Evolutionary conservation across 2,113 vertebrate species (phyloP).

Genomic region (Anoura caudifer): DNA sequence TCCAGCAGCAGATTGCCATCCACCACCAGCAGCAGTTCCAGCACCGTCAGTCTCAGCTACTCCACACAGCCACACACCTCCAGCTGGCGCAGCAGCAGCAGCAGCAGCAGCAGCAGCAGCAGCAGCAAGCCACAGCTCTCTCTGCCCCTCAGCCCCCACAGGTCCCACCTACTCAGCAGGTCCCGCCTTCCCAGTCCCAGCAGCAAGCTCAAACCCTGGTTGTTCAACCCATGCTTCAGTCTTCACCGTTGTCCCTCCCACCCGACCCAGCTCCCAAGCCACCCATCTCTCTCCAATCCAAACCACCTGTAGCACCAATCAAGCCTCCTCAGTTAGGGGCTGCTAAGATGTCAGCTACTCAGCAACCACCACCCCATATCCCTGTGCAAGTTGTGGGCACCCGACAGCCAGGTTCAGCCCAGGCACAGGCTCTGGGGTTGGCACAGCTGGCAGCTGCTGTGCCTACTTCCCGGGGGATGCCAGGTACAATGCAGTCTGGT

Average conservation of each 20-base stretch:
- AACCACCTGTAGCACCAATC: constrained; percentile 84
- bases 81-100: constrained; percentile 82
- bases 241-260: constrained; percentile 81
- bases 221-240: constrained; percentile 95
- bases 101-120: constrained; percentile 66
- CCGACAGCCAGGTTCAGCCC: constrained; percentile 89
- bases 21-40: constrained; percentile 90
- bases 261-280: constrained; percentile 82
- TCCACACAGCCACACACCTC: constrained; percentile 90
- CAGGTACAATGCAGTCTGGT: constrained; percentile 81
- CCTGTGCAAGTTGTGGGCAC: constrained; percentile 96
- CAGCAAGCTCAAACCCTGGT: constrained; percentile 91
- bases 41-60: constrained; percentile 93
- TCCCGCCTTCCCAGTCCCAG: constrained; percentile 76
- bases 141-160: constrained; percentile 82
- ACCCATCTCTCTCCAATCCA: constrained; percentile 93
- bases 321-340: constrained; percentile 81
- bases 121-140: constrained; percentile 78
- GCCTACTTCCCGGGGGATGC: constrained; percentile 77
- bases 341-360: constrained; percentile 80
- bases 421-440: constrained; percentile 89
- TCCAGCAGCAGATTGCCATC: constrained; percentile 88
- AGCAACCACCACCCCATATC: constrained; percentile 88
- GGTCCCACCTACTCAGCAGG: constrained; percentile 80
- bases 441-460: constrained; percentile 84